phyloP scores from a whole-genome alignment of 2,797 vertebrate genomes.

The Xenopus petersii region DNA sequence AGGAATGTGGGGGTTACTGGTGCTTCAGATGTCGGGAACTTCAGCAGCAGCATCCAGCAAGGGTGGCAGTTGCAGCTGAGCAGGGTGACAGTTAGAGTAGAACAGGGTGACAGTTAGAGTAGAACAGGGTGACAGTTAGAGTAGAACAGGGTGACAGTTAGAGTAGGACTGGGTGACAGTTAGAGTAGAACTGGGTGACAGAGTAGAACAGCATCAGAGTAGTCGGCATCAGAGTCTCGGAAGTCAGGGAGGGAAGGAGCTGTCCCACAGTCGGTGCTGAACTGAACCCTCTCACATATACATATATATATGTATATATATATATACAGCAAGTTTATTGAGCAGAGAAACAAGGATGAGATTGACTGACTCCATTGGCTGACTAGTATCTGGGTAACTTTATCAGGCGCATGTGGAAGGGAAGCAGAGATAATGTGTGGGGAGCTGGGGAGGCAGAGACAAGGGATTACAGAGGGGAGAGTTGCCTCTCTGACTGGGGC shows the following conservation, averaged over 20 bases:
- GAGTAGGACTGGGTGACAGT: not conserved
- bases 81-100: too few species aligned
- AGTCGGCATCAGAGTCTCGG: not conserved
- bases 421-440: not conserved
- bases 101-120: too few species aligned
- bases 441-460: too few species aligned
- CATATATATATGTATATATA: not conserved
- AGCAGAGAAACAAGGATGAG: not conserved
- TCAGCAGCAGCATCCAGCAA: too few species aligned
- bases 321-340: too few species aligned
- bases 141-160: too few species aligned
- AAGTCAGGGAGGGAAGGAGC: constrained; percentile 8
- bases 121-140: too few species aligned
- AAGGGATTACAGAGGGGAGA: not conserved
- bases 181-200: not conserved
- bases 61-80: too few species aligned
- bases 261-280: constrained; percentile 53
- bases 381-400: not conserved
- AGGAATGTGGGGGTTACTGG: too few species aligned
- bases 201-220: too few species aligned
- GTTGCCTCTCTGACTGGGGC: not conserved
- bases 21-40: too few species aligned
- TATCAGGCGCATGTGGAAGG: not conserved
- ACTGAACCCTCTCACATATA: not conserved
- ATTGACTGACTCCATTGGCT: not conserved